These are phyloP conservation scores for Torymus texanus DNA, from an alignment of 2,888 invertebrate genomes.

Conservation along the genomic window DNA sequence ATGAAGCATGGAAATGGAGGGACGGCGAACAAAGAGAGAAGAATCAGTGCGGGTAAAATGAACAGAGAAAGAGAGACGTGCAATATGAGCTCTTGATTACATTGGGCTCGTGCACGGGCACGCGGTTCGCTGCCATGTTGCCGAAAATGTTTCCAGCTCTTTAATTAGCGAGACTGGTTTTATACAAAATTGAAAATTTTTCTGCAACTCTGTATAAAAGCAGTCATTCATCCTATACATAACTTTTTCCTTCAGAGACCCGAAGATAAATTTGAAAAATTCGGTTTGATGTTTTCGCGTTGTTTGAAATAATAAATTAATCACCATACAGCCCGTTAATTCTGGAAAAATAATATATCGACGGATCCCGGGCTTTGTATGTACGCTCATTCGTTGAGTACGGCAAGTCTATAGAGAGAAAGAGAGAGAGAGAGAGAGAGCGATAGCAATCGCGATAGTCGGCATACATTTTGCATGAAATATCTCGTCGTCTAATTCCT, in stretches of 20 bases:
- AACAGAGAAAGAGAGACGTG: constrained; percentile 52
- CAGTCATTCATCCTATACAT: too few species aligned
- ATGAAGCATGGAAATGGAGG: neutral
- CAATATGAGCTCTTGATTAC: constrained; percentile 33
- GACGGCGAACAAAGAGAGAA: constrained; percentile 9
- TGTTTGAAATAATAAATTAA: too few species aligned
- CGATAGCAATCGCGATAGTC: constrained; percentile 8
- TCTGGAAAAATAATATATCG: too few species aligned
- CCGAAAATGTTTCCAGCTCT: constrained; percentile 22
- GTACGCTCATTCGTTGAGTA: too few species aligned
- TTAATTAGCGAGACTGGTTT: constrained; percentile 22
- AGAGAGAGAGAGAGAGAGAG: too few species aligned
- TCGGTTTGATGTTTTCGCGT: too few species aligned
- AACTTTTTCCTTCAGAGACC: too few species aligned
- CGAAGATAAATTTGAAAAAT: neutral
- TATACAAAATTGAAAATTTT: constrained; percentile 17
- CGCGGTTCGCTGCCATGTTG: neutral
- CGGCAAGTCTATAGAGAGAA: too few species aligned
- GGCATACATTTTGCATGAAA: constrained; percentile 11
- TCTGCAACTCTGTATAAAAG: neutral
- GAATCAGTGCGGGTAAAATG: neutral
- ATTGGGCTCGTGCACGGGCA: neutral
- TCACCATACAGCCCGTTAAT: too few species aligned
- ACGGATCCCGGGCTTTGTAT: too few species aligned
- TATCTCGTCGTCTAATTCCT: constrained; percentile 14